Evolutionary conservation across 2,797 vertebrate genomes (phyloP), one percentile per base, ranked within the genome.

Genomic region (Nyctalus aviator): DNA sequence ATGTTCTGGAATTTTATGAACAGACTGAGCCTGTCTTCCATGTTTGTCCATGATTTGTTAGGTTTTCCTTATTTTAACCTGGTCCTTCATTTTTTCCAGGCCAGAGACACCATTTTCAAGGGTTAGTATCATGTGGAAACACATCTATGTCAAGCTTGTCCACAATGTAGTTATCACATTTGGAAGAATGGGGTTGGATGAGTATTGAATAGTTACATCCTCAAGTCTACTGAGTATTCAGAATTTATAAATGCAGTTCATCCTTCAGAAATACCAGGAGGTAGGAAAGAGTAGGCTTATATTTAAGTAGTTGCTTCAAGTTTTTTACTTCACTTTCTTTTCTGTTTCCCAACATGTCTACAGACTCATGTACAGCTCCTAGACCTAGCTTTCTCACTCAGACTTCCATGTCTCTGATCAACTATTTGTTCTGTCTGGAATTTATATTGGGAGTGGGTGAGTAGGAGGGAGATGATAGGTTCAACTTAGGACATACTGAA

Each of bases 181-280:
- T 53, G 25, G 64, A 30, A 48, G 57, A 59, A 75, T 14, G 23
- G 7, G 18, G 55, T 25, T 88, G 62, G 37, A 30, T 8, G 1
- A 30, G 5, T 50, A 44, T 73, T 46, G 46, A 66, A 66, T 41
- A 88, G 77, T 50, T 20, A 69, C 46, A 76, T 21, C 30, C 50
- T 55, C 23, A 77, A 55, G 20, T 21, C 53, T 62, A 14, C 62
- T 18, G n/a, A 93, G 62, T 46, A 68, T 53, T 69, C 2, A 4
- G 79, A 88, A 79, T 91, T 69, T 84, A 72, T n/a, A 75, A 79
- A 84, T 37, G 37, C 18, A 82, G 50, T 21, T 35, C 53, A 66
- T 30, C 35, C 68, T 91, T 91, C 69, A 81, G 15, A 59, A 66
- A 23, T 50, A 68, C 7, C 12, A 8, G 41, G 23, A 57, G 78